These are phyloP conservation scores for Muschampia plurimacula DNA, from an alignment of 2,888 invertebrate genomes.

Conservation along the genomic window DNA sequence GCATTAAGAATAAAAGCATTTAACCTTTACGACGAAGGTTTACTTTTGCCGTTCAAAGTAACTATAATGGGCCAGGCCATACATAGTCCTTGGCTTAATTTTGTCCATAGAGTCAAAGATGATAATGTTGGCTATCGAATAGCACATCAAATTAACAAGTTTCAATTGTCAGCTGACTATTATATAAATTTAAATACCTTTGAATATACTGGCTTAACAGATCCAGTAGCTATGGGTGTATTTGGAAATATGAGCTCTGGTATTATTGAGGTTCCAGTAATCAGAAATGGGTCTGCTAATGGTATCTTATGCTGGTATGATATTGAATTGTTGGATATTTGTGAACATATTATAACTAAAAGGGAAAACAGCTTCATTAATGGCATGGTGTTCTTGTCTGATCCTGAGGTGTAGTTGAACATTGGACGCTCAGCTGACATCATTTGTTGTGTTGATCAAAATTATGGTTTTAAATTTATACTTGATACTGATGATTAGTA, in stretches of 20 bases:
- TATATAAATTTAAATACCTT: slow-evolving; percentile 75
- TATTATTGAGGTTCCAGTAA: slow-evolving; percentile 59
- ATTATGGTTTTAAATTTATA: slow-evolving; percentile 66
- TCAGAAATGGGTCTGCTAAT: slow-evolving; percentile 71
- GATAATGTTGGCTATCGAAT: slow-evolving; percentile 84
- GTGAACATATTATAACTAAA: slow-evolving; percentile 71
- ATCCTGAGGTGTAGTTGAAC: slow-evolving; percentile 59
- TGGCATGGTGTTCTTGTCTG: slow-evolving; percentile 76
- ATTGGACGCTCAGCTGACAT: slow-evolving; percentile 62
- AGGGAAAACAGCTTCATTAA: slow-evolving; percentile 73
- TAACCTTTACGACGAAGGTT: slow-evolving; percentile 72
- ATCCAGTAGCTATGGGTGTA: slow-evolving; percentile 59
- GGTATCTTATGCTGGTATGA: slow-evolving; percentile 85
- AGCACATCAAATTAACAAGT: slow-evolving; percentile 85
- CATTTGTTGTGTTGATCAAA: slow-evolving; percentile 60
- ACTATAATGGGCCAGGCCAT: slow-evolving; percentile 85
- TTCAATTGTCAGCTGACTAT: slow-evolving; percentile 85
- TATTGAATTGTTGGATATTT: slow-evolving; percentile 72
- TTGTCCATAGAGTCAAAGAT: slow-evolving; percentile 85
- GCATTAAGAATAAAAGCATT: slow-evolving; percentile 47
- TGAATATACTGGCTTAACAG: slow-evolving; percentile 70
- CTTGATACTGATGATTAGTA: slow-evolving; percentile 53
- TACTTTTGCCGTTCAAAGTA: slow-evolving; percentile 82
- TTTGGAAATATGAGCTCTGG: slow-evolving; percentile 50
- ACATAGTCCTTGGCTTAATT: slow-evolving; percentile 85